Percentiles rank a stretch among this genome's conserved stretches.
phyloP scores from a whole-genome alignment of 2,113 vertebrate genomes.

The Butorides virescens region DNA sequence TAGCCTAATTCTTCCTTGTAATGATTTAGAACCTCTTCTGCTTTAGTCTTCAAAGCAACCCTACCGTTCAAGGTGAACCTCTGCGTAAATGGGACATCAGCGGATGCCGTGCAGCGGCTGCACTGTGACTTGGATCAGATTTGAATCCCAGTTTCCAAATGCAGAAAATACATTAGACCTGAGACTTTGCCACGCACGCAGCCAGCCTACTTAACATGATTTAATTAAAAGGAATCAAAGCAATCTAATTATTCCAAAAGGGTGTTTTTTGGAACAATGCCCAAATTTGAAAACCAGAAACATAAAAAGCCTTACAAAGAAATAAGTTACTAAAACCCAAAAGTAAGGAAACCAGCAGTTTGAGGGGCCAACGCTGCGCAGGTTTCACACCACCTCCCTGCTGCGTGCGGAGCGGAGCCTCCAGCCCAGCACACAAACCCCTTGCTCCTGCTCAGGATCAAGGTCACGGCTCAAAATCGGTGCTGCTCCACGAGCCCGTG shows the following conservation, averaged over 20 bases:
- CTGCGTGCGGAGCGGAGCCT: fast-evolving
- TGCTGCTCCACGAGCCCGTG: fast-evolving
- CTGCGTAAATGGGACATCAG: neutral
- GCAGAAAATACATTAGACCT: neutral
- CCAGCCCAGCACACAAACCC: neutral
- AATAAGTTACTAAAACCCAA: neutral
- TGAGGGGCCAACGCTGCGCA: neutral
- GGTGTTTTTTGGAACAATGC: neutral
- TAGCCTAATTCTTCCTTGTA: neutral
- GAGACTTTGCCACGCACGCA: neutral
- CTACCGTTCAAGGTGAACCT: neutral
- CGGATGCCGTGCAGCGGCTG: neutral
- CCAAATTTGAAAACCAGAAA: neutral
- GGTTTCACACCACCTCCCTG: neutral
- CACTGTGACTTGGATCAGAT: neutral
- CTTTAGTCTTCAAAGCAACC: neutral
- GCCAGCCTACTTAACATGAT: neutral
- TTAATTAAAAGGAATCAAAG: conserved; percentile 41
- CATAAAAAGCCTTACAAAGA: neutral
- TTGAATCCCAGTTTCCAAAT: neutral
- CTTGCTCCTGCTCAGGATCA: neutral
- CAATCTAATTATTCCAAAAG: conserved; percentile 36
- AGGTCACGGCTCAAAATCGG: neutral
- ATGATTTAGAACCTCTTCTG: neutral
- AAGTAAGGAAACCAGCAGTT: neutral